A percentile compares a stretch with the other conserved stretches of the same genome.
These are phyloP conservation scores for Cyprinodon variegatus DNA, from an alignment of 2,113 vertebrate species.

Conservation along the genomic window DNA sequence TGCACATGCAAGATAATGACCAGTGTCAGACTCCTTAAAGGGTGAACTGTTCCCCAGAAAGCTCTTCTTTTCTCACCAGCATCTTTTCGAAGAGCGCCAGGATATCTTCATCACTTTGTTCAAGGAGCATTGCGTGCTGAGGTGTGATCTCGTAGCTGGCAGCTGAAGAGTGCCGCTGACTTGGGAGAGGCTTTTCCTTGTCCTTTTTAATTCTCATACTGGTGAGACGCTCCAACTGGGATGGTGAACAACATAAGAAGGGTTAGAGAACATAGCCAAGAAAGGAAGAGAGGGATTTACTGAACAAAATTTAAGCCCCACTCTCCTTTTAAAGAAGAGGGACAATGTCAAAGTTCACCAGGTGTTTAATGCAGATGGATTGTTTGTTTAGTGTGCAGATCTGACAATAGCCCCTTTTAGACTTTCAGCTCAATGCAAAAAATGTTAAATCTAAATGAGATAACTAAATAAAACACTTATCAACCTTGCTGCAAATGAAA, in stretches of 20 bases:
- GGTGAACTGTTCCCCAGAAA: not conserved
- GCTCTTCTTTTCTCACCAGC: slow-evolving; percentile 82
- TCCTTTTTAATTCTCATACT: slow-evolving; percentile 93
- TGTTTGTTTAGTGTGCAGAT: not conserved
- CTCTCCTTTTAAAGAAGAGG: not conserved
- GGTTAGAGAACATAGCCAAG: slow-evolving; percentile 9
- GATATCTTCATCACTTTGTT: slow-evolving; percentile 83
- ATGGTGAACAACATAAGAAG: slow-evolving; percentile 25
- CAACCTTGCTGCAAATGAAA: not conserved
- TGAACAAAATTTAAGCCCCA: not conserved
- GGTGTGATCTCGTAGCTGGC: slow-evolving; percentile 79
- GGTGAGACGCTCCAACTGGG: slow-evolving; percentile 90
- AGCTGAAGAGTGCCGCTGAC: slow-evolving; percentile 84
- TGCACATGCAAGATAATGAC: not conserved
- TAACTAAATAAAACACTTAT: not conserved
- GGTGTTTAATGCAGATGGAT: not conserved
- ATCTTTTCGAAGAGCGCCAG: slow-evolving; percentile 92
- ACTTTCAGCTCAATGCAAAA: not conserved
- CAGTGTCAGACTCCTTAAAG: not conserved
- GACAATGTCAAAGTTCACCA: not conserved
- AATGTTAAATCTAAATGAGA: not conserved
- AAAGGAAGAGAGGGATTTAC: slow-evolving; percentile 4
- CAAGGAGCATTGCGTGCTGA: slow-evolving; percentile 75
- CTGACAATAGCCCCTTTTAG: slow-evolving; percentile 13
- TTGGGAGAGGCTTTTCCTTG: slow-evolving; percentile 82